A percentile compares a stretch with the other conserved stretches of the same genome.
These are phyloP conservation scores for Xestobium rufovillosum DNA, from an alignment of 2,888 invertebrate species.

Conservation along the genomic window DNA sequence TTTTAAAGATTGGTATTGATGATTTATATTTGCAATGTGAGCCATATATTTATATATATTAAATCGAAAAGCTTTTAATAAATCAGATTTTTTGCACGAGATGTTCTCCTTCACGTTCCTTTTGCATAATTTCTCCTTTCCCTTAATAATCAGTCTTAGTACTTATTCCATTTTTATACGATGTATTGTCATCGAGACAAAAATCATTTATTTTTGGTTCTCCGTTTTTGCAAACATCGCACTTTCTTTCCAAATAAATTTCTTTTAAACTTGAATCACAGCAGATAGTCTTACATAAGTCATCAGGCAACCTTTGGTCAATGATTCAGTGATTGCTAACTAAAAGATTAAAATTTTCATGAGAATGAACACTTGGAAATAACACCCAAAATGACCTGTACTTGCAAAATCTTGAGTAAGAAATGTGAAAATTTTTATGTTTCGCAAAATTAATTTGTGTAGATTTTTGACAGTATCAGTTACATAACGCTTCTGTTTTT, in stretches of 20 bases:
- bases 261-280: constrained; percentile 11
- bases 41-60: constrained; percentile 5
- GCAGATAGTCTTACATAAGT: constrained; percentile 11
- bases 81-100: constrained; percentile 9
- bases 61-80: too few relatives aligned
- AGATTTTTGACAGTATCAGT: too few relatives aligned
- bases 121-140: constrained; percentile 9
- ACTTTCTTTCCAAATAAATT: constrained; percentile 9
- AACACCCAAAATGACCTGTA: constrained; percentile 13
- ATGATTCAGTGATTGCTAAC: constrained; percentile 11
- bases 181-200: constrained; percentile 6
- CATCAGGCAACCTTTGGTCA: constrained; percentile 4
- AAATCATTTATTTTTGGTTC: constrained; percentile 5
- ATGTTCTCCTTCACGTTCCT: constrained; percentile 11
- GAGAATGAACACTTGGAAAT: constrained; percentile 6
- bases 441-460: too few relatives aligned
- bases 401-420: too few relatives aligned
- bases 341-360: constrained; percentile 8
- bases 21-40: constrained; percentile 12
- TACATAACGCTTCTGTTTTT: too few relatives aligned
- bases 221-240: constrained; percentile 9
- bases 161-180: constrained; percentile 7
- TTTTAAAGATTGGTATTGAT: too few relatives aligned
- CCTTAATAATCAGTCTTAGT: constrained; percentile 11
- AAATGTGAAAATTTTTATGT: too few relatives aligned